Evolutionary conservation across 2,113 vertebrate species (phyloP), one percentile per base, ranked within the genome.

Genomic region (Ailurus styani): DNA sequence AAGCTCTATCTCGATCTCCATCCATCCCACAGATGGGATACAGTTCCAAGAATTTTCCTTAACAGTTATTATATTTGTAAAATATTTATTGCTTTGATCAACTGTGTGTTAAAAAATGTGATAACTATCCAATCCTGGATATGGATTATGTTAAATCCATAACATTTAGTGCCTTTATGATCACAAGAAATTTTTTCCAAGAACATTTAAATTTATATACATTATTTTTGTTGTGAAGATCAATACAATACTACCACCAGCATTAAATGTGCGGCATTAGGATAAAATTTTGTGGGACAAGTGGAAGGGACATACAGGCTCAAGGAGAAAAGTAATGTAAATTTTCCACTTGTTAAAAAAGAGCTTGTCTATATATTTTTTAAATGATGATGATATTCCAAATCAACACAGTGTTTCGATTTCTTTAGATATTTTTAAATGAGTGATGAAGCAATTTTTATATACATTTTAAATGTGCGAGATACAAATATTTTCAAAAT

Each of bases 161-260:
- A 95, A 87, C n/a, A 66, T 86, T 82, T 77, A 72, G 40, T 86
- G 37, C 14, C 77, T 81, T 84, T 93, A 83, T 75, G 68, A 57
- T 87, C 60, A 94, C 40, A 92, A 82, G 34, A 78, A 88, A 29
- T 50, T 34, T 94, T 92, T 96, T 84, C 23, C 91, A 79, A 87
- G 78, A 66, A 82, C 77, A 89, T 54, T 90, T 73, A 90, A 93
- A 93, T 79, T 57, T 88, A 54, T 34, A 45, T 85, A 54, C 4
- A 70, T 64, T 70, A 68, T 45, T 91, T 87, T 87, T 93, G 9
- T 42, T 95, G 40, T 15, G 29, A 37, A 88, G 42, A 82, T 89
- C 25, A 90, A 47, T 37, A 83, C 93, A 72, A 93, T 75, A 78
- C 6, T 62, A 78, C 6, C 27, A 31, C 34, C 68, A 73, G 40